Evolutionary conservation across 2,113 vertebrate species (phyloP).

Genomic region (Scomber japonicus): DNA sequence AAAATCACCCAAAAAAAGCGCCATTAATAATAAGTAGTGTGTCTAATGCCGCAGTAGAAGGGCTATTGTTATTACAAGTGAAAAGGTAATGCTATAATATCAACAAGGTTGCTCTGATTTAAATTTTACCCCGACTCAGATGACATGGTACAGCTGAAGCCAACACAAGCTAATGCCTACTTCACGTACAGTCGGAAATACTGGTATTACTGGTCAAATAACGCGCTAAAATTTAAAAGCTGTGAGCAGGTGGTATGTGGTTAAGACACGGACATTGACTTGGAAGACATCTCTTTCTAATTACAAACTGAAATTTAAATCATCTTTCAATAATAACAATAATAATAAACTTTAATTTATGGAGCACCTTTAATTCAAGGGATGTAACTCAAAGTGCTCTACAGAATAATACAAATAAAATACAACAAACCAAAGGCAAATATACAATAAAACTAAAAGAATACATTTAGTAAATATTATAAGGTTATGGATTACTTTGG

Average conservation of each 20-base stretch:
- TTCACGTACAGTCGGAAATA: constrained; percentile 29
- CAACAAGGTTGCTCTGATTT: background rate
- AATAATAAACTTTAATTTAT: no score
- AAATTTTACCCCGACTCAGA: background rate
- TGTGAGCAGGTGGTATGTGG: no score
- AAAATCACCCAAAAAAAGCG: background rate
- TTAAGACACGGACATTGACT: no score
- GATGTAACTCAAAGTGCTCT: no score
- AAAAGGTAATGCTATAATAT: rapidly evolving
- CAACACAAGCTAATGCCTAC: background rate
- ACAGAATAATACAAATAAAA: no score
- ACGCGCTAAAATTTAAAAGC: background rate
- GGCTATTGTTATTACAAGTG: rapidly evolving
- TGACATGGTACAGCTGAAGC: constrained; percentile 7
- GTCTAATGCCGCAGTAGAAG: rapidly evolving
- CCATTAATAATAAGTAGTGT: background rate
- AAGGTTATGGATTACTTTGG: no score
- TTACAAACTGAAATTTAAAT: background rate
- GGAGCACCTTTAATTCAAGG: no score
- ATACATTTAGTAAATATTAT: no score
- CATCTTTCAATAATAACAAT: no score
- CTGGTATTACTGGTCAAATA: background rate
- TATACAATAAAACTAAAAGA: no score
- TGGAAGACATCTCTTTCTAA: no score
- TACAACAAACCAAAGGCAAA: no score